A percentile compares a stretch with the other conserved stretches of the same genome.
These are phyloP conservation scores for Alouatta palliata DNA, from an alignment of 2,113 vertebrate genomes.

Conservation along the genomic window DNA sequence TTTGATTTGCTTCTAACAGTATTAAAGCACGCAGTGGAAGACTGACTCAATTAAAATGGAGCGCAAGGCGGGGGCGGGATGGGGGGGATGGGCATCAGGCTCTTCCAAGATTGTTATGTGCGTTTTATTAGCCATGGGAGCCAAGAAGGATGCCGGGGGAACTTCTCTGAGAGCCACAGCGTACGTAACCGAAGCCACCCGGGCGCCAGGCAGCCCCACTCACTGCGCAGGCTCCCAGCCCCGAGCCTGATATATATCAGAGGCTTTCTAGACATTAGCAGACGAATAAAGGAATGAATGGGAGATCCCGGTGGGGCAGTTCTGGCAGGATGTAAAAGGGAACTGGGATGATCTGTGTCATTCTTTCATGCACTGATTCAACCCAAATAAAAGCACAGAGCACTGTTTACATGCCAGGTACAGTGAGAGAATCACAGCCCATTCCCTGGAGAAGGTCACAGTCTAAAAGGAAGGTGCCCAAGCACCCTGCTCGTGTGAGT, in stretches of 20 bases:
- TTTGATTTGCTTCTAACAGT: conserved; percentile 69
- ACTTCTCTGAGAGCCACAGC: background rate
- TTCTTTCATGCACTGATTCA: fast-evolving
- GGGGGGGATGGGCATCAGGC: background rate
- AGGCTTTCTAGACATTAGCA: fast-evolving
- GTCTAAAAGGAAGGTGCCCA: background rate
- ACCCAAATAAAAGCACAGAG: fast-evolving
- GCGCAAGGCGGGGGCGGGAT: fast-evolving
- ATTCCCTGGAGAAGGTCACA: background rate
- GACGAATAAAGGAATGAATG: fast-evolving
- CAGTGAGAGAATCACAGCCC: fast-evolving
- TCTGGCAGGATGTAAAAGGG: fast-evolving
- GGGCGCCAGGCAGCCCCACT: fast-evolving
- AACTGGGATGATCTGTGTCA: fast-evolving
- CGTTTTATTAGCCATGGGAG: background rate
- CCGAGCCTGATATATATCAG: fast-evolving
- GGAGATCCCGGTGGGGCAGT: fast-evolving
- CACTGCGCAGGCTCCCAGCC: fast-evolving
- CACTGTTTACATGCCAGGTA: fast-evolving
- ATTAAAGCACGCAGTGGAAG: conserved; percentile 47
- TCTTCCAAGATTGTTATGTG: fast-evolving
- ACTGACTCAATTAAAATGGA: background rate
- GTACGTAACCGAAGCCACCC: fast-evolving
- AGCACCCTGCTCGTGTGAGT: too few relatives aligned
- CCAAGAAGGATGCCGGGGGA: background rate